phyloP scores from a whole-genome alignment of 2,113 vertebrate genomes.

The Rhagologus leucostigma region DNA sequence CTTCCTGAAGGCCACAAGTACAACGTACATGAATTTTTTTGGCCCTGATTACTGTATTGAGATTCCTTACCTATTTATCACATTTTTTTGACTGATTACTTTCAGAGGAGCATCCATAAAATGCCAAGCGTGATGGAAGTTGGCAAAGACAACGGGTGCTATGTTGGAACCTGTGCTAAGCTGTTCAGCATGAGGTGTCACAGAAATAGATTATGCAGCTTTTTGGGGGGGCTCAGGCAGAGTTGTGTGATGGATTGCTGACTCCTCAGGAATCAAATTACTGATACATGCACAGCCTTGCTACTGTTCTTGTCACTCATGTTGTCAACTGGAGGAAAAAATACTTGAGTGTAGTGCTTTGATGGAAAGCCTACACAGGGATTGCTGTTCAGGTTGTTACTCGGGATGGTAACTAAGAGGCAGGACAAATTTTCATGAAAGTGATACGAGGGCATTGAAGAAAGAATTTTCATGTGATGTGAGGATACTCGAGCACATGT shows the following conservation, averaged over 20 bases:
- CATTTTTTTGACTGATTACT: not conserved
- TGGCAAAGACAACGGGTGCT: not conserved
- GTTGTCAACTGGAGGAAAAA: not conserved
- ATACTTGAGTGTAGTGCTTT: not conserved
- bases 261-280: not conserved
- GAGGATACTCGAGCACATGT: not conserved
- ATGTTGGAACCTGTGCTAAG: not conserved
- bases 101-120: not conserved
- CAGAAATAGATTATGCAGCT: not conserved
- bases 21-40: not conserved
- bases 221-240: not conserved
- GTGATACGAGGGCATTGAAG: not conserved
- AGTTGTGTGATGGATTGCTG: constrained; percentile 3
- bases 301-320: not conserved
- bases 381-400: not conserved
- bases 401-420: not conserved
- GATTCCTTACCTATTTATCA: not conserved
- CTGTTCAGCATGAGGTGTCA: not conserved
- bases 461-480: not conserved
- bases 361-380: not conserved
- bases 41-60: not conserved
- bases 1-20: not conserved
- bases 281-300: not conserved
- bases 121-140: not conserved
- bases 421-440: not conserved